These are phyloP conservation scores for Apoderus coryli DNA, from an alignment of 2,888 invertebrate species.

Conservation along the genomic window DNA sequence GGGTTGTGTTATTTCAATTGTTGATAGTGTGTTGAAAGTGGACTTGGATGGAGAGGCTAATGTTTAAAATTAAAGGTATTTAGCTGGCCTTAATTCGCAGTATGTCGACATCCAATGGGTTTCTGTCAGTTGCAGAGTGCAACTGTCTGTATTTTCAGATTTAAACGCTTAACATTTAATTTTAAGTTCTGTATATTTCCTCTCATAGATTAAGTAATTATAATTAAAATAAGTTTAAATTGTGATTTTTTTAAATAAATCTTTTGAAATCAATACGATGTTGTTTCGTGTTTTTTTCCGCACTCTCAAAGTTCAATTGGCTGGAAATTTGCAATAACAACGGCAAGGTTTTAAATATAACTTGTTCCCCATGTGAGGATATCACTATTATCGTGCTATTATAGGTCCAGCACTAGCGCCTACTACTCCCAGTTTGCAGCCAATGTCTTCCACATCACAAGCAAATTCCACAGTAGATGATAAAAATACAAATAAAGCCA, in stretches of 20 bases:
- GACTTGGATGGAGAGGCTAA: conserved; percentile 18
- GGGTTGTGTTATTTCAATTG: conserved; percentile 40
- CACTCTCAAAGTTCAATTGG: too few species aligned
- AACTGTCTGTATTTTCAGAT: conserved; percentile 3
- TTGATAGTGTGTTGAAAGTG: conserved; percentile 35
- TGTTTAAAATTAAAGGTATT: too few species aligned
- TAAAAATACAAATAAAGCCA: conserved; percentile 24
- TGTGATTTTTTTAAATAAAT: too few species aligned
- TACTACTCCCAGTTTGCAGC: conserved; percentile 27
- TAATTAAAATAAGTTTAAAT: too few species aligned
- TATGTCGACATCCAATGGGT: too few species aligned
- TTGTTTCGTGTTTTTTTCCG: too few species aligned
- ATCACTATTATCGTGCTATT: conserved; percentile 12
- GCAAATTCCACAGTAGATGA: too few species aligned
- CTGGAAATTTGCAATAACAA: neutral
- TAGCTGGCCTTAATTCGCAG: too few species aligned
- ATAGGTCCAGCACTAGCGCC: conserved; percentile 27
- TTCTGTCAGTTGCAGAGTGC: conserved; percentile 3
- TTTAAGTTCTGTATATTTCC: too few species aligned
- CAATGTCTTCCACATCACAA: conserved; percentile 34
- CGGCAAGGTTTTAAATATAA: conserved; percentile 1
- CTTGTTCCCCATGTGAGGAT: neutral
- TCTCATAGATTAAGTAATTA: too few species aligned
- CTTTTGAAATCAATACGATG: too few species aligned
- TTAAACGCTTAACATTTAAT: too few species aligned